Base-by-base conservation (phyloP, 2,797 vertebrate genomes). In the Pogoniulus pusillus region DNA sequence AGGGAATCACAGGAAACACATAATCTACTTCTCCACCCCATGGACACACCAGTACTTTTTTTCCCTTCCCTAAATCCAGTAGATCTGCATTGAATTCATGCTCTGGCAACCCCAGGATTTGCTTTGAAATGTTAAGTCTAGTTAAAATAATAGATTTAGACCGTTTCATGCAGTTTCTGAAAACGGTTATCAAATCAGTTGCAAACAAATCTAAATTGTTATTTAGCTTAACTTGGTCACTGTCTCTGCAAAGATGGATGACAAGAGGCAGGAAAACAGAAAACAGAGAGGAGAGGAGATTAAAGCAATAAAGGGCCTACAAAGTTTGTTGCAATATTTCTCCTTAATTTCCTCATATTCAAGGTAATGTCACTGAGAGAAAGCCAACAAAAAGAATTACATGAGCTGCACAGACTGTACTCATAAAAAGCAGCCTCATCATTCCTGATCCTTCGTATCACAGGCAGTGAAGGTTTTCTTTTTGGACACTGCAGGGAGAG, bases 341-440 rank as follows among this genome's bases (percentile, higher is more conserved):
- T 82, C 66, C 69, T 75, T 91, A 89, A 78, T 93, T 94, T 93
- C 86, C 47, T 91, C 43, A 58, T 90, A 93, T 91, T 94, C 70
- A 65, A 94, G 73, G 89, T 85, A 94, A 85, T 81, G 77, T 79
- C 59, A 87, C 82, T 63, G 73, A 80, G 85, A 54, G 59, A 62
- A 76, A 89, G 78, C 58, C 84, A 93, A 68, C 75, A 80, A 84
- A 90, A 87, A 89, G 59, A 92, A 85, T 94, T 85, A 60, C 78
- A 27, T 29, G 45, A 37, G 12, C 59, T 81, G 35, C 45, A 58
- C 86, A 85, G 82, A 53, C 87, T 81, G 43, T 81, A 39, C 78
- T 94, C 85, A 77, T 88, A 82, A 92, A 83, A 93, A 70, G 55
- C 73, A 75, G 70, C 39, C 55, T 80, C 59, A 80, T 85, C 85